Evolutionary conservation across 2,797 vertebrate genomes (phyloP).

Genomic region (Bradypodion ventrale): DNA sequence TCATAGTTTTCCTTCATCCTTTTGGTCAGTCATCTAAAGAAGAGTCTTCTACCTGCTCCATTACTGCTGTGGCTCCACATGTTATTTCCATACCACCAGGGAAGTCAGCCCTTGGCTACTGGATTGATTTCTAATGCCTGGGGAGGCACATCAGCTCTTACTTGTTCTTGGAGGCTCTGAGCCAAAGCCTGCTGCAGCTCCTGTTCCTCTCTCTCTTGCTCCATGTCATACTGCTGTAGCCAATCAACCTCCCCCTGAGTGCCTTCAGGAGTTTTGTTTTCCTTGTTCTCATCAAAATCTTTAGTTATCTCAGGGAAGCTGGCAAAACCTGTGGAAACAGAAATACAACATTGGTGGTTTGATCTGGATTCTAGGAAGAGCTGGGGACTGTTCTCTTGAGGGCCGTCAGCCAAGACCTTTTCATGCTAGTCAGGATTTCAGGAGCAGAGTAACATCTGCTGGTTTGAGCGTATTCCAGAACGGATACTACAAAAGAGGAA

Average conservation of each 20-base stretch:
- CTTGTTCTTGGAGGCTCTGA: constrained; percentile 97
- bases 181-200: constrained; percentile 96
- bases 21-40: background rate
- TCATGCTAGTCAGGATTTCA: constrained; percentile 37
- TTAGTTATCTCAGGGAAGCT: constrained; percentile 84
- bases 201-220: constrained; percentile 95
- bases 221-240: constrained; percentile 94
- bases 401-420: constrained; percentile 31
- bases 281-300: constrained; percentile 97
- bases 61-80: background rate
- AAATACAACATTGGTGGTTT: background rate
- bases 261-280: constrained; percentile 96
- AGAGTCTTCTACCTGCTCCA: too few relatives aligned
- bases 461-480: constrained; percentile 19
- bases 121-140: background rate
- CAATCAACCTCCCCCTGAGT: constrained; percentile 92
- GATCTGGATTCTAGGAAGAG: background rate
- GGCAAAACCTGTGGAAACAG: constrained; percentile 72
- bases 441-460: constrained; percentile 67
- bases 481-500: background rate
- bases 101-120: background rate
- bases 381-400: constrained; percentile 33
- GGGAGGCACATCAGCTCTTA: constrained; percentile 70
- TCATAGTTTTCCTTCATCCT: background rate
- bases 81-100: background rate